phyloP scores from a whole-genome alignment of 2,888 invertebrate species.

The Eupithecia centaureata region DNA sequence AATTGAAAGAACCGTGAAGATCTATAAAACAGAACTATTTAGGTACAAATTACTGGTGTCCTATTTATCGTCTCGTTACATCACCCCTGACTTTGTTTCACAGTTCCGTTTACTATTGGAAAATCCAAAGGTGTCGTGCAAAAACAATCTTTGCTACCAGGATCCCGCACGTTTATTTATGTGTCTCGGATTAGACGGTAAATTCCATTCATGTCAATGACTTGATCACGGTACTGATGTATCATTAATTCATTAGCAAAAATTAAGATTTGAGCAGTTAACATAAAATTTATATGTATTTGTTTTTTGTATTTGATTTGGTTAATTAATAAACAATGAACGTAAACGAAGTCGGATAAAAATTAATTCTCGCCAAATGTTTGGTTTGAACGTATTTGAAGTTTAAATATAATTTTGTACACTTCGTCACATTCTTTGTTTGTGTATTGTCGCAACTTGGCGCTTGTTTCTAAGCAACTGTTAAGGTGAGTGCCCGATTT shows the following conservation, averaged over 20 bases:
- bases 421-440: background rate
- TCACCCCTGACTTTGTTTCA: conserved; percentile 55
- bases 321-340: background rate
- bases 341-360: too few species aligned
- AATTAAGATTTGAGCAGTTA: background rate
- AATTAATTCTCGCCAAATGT: background rate
- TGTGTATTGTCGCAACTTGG: conserved; percentile 43
- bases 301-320: background rate
- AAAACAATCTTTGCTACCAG: conserved; percentile 45
- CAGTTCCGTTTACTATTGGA: conserved; percentile 64
- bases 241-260: background rate
- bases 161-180: conserved; percentile 49
- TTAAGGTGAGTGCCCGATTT: conserved; percentile 40
- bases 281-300: background rate
- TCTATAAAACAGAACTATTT: conserved; percentile 15
- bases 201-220: conserved; percentile 50
- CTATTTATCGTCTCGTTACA: conserved; percentile 49
- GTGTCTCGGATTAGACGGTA: conserved; percentile 27
- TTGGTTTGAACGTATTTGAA: background rate
- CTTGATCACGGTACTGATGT: conserved; percentile 33
- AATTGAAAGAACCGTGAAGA: conserved; percentile 15
- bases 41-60: conserved; percentile 27
- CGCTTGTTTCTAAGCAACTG: conserved; percentile 20
- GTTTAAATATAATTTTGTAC: background rate
- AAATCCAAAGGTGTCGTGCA: conserved; percentile 58